Evolutionary conservation across 2,888 invertebrate genomes (phyloP).

Genomic region (Acleris sparsana): DNA sequence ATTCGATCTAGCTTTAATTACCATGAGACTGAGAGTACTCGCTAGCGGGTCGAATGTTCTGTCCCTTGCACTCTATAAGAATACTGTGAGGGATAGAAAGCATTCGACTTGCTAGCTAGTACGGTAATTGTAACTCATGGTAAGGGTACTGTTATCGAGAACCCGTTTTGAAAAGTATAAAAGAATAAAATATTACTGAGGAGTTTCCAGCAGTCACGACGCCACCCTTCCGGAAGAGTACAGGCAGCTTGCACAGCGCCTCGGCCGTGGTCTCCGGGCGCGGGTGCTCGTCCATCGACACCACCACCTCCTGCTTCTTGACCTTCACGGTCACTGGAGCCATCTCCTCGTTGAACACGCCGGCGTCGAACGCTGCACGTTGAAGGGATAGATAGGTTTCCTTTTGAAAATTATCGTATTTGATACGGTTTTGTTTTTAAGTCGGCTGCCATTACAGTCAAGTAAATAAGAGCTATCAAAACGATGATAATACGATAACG

Average conservation of each 20-base stretch:
- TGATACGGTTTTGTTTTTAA: too few relatives aligned
- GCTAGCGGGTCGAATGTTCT: too few relatives aligned
- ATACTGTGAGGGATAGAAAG: too few relatives aligned
- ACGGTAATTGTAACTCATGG: too few relatives aligned
- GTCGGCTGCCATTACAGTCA: too few relatives aligned
- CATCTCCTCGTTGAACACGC: slow-evolving; percentile 94
- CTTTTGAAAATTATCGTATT: too few relatives aligned
- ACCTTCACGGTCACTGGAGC: slow-evolving; percentile 92
- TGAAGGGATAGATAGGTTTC: slow-evolving; percentile 1
- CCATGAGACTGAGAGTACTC: background rate
- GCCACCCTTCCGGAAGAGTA: slow-evolving; percentile 96
- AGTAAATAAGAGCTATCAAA: too few relatives aligned
- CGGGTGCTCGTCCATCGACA: slow-evolving; percentile 96
- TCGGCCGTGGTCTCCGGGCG: slow-evolving; percentile 93
- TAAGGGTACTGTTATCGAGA: background rate
- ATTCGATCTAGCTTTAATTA: background rate
- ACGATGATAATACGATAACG: too few relatives aligned
- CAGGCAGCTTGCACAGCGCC: slow-evolving; percentile 90
- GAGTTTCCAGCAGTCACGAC: slow-evolving; percentile 97
- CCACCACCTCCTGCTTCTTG: slow-evolving; percentile 89
- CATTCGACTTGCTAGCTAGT: too few relatives aligned
- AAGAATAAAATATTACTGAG: slow-evolving; percentile 83
- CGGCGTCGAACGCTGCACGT: slow-evolving; percentile 89
- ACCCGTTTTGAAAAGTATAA: too few relatives aligned
- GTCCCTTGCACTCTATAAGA: too few relatives aligned